Evolutionary conservation across 2,888 invertebrate species (phyloP), one percentile per base, ranked within the genome.

Genomic region (Drosophila picticornis): DNA sequence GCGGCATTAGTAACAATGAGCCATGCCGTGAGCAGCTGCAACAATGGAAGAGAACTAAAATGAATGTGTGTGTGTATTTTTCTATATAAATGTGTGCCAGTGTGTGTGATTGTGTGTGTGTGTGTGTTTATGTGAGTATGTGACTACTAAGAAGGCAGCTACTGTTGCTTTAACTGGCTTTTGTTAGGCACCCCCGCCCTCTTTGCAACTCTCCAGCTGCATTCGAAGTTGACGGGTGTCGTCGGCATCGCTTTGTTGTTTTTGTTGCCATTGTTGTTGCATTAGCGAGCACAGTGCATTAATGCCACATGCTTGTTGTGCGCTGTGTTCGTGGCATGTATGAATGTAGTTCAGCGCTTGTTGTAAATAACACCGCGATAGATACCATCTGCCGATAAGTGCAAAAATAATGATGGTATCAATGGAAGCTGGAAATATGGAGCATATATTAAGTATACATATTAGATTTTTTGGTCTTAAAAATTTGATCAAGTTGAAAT

Each of bases 91-190:
- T 46, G 16, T 46, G 16, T 16, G 46, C 16, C 25, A 46, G 34
- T 34, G 19, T 38, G 36, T 48, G 36, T 53, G 34, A 27, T n/a
- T 50, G 36, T 65, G 48, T 50, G 52, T 55, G 52, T 60, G 36
- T 56, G 19, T 27, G 32, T 32, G 57, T 32, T 43, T 52, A 31
- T 50, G 60, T 51, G 40, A 22, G 53, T 66, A 57, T 62, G 57
- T 50, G 52, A 29, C 53, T 77, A 67, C 56, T 80, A 75, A 81
- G 79, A 72, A 58, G 72, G 68, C 72, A 66, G 72, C 66, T 64
- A 75, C 84, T 83, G 81, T 85, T 78, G 85, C 88, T 72, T 83
- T 90, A 77, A 80, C 84, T 78, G 90, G 88, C 90, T 88, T 84
- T 85, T 90, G 81, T 85, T 75, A 66, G 76, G 72, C 48, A 51